These are phyloP conservation scores for Brevimyrus niger DNA, from an alignment of 2,113 vertebrate species.

Conservation along the genomic window DNA sequence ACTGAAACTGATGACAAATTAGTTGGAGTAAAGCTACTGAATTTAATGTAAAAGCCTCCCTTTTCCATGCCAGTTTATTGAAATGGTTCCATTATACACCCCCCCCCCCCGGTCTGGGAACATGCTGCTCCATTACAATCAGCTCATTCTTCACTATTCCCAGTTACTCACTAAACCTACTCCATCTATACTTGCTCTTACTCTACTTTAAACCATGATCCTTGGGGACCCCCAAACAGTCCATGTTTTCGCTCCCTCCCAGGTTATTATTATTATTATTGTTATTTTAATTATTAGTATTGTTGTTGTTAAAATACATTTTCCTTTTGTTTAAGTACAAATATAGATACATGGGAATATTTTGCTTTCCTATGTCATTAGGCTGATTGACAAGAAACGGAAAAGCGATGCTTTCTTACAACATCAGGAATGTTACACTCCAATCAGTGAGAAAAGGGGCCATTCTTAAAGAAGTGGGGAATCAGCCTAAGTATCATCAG, in stretches of 20 bases:
- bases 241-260: background rate
- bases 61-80: background rate
- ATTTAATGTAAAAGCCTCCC: background rate
- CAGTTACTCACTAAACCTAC: background rate
- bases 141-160: background rate
- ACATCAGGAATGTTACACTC: background rate
- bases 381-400: background rate
- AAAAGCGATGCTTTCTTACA: background rate
- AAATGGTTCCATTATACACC: background rate
- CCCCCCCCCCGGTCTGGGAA: background rate
- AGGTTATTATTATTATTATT: background rate
- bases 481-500: background rate
- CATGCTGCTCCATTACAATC: background rate
- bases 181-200: background rate
- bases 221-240: background rate
- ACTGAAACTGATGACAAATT: background rate
- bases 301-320: background rate
- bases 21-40: background rate
- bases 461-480: background rate
- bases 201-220: background rate
- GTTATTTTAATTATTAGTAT: background rate
- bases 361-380: background rate
- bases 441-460: background rate
- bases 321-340: background rate
- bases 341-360: background rate